Evolutionary conservation across 2,797 vertebrate genomes (phyloP), one percentile per base, ranked within the genome.

Genomic region (Epinephelus awoara): DNA sequence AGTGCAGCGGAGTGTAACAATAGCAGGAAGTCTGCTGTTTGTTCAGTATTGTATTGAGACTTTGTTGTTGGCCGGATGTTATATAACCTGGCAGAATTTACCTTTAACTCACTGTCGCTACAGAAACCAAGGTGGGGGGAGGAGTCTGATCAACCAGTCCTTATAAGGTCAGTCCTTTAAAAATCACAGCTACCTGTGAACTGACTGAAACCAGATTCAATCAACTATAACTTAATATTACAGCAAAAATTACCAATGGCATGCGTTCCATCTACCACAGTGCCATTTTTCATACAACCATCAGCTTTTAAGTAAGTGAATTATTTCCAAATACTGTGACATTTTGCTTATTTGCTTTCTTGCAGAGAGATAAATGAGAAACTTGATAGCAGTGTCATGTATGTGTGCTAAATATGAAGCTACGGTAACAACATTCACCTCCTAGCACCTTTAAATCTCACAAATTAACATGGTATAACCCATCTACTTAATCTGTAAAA

Each of bases 11-110:
- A 49, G 50, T 0, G 50, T 2, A 82, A 93, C 89, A 93, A 93
- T 88, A 71, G 79, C 78, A 84, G 91, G 91, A 93, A 88, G 79
- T 68, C 51, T 55, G 85, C 52, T 83, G 86, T 91, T 88, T 90
- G 84, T 87, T 83, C 75, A 72, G 57, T 72, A 79, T 89, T 86
- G 81, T 90, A 85, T 82, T 46, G 25, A 68, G 74, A 79, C 52
- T 67, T 83, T 84, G 86, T 84, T 88, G 85, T 89, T 27, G 75
- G 77, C 67, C 64, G 71, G 85, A 82, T 9, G 9, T 92, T 90
- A 78, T 65, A 62, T 81, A 90, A 91, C 71, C 56, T 74, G 73
- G 68, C 76, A 68, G 76, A 75, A 71, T 79, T 71, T 81, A 88
- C 87, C 86, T 89, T 91, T 85, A 86, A 83, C 59, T 67, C 69